Percentiles rank a stretch among this genome's conserved stretches.
Conservation (phyloP, 2,888 invertebrate genomes). For the Idaea aversata region DNA sequence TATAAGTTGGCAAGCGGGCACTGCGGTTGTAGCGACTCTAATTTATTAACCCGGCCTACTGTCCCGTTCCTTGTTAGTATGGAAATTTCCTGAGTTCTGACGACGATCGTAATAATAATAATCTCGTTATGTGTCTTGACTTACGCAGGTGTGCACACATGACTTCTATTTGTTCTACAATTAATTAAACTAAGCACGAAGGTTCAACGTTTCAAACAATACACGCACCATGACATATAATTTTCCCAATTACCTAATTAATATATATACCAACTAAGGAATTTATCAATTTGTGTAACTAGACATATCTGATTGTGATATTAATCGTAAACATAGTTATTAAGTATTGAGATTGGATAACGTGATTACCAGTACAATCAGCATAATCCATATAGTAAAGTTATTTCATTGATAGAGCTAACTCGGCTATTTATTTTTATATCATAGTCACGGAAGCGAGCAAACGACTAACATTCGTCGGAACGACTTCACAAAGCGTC, state of each 20-base stretch:
- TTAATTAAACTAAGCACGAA: constrained; percentile 15
- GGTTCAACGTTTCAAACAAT: not conserved
- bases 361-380: constrained; percentile 1
- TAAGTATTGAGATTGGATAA: not conserved
- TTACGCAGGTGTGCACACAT: constrained; percentile 21
- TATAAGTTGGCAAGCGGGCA: constrained; percentile 34
- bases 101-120: constrained; percentile 26
- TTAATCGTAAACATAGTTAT: not conserved
- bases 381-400: not conserved
- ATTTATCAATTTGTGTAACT: not conserved
- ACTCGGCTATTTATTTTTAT: not conserved
- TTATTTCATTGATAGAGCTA: not conserved
- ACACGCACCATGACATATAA: not conserved
- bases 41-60: constrained; percentile 36
- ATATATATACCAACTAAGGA: not conserved
- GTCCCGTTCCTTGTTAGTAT: constrained; percentile 38
- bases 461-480: constrained; percentile 12
- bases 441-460: constrained; percentile 7
- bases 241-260: not conserved
- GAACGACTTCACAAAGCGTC: constrained; percentile 13
- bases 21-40: constrained; percentile 38
- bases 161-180: constrained; percentile 21
- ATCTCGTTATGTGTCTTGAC: constrained; percentile 23
- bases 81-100: constrained; percentile 27
- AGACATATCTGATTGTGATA: not conserved